phyloP scores from a whole-genome alignment of 2,797 vertebrate genomes.

The Trichosurus vulpecula region DNA sequence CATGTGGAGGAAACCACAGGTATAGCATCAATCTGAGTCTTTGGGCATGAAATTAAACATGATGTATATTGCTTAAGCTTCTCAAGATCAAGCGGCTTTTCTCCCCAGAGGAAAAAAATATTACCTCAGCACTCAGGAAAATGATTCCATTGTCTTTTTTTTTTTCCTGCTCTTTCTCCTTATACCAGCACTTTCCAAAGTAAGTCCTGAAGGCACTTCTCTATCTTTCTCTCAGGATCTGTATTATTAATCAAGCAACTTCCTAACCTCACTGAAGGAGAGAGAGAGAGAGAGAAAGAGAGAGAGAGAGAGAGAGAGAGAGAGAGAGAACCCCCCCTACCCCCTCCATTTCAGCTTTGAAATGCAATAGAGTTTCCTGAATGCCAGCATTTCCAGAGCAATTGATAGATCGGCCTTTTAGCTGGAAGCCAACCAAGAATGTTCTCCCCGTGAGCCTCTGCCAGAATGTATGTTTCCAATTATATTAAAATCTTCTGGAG shows the following conservation, averaged over 20 bases:
- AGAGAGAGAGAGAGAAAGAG: not conserved
- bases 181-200: not conserved
- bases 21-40: not conserved
- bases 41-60: not conserved
- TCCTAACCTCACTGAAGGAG: not conserved
- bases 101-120: not conserved
- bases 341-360: not conserved
- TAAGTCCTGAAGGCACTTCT: not conserved
- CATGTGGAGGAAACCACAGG: not conserved
- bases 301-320: not conserved
- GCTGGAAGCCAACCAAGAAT: conserved; percentile 75
- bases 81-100: not conserved
- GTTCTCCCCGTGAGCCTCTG: conserved; percentile 48
- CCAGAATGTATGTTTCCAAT: conserved; percentile 78
- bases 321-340: not conserved
- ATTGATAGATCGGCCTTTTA: conserved; percentile 67
- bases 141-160: not conserved
- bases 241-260: not conserved
- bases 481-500: conserved; percentile 63
- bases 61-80: not conserved
- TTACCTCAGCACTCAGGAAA: not conserved
- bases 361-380: not conserved
- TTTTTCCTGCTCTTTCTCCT: not conserved
- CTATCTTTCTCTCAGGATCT: not conserved
- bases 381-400: not conserved